Percentiles rank a stretch among this genome's conserved stretches.
phyloP scores from a whole-genome alignment of 2,113 vertebrate genomes.

The Brachyistius frenatus region DNA sequence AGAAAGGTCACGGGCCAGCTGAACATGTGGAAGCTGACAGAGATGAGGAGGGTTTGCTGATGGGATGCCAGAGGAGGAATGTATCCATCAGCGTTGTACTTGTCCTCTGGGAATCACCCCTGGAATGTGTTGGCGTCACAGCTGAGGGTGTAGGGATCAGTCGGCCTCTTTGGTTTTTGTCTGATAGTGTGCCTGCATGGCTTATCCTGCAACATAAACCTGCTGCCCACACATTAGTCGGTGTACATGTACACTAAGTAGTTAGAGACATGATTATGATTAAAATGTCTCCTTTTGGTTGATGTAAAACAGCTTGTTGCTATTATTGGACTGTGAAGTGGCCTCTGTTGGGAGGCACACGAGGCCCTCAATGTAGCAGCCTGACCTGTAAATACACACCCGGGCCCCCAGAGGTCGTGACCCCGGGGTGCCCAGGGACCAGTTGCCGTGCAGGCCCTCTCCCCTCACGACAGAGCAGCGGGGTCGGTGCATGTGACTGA shows the following conservation, averaged over 20 bases:
- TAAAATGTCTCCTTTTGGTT: neutral
- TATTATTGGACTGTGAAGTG: constrained; percentile 37
- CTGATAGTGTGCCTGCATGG: neutral
- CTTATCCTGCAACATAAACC: no score
- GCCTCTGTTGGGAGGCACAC: constrained; percentile 9
- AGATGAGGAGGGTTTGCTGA: constrained; percentile 57
- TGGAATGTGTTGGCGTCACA: constrained; percentile 64
- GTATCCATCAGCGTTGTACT: constrained; percentile 63
- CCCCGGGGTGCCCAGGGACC: constrained; percentile 49
- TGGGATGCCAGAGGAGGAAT: constrained; percentile 52
- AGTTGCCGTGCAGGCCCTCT: constrained; percentile 66
- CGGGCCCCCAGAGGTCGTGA: constrained; percentile 40
- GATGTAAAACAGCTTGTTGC: no score
- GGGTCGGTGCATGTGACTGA: constrained; percentile 38
- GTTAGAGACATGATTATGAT: no score
- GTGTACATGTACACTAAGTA: no score
- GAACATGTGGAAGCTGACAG: constrained; percentile 30
- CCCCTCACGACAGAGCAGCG: neutral
- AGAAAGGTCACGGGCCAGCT: constrained; percentile 24
- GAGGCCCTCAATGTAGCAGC: constrained; percentile 33
- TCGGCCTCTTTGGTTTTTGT: constrained; percentile 13
- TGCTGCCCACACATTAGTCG: no score
- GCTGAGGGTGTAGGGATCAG: constrained; percentile 65
- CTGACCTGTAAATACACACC: constrained; percentile 59
- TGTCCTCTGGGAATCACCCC: constrained; percentile 44